Evolutionary conservation across 2,888 invertebrate genomes (phyloP), one percentile per base, ranked within the genome.

Genomic region (Baronia brevicornis): DNA sequence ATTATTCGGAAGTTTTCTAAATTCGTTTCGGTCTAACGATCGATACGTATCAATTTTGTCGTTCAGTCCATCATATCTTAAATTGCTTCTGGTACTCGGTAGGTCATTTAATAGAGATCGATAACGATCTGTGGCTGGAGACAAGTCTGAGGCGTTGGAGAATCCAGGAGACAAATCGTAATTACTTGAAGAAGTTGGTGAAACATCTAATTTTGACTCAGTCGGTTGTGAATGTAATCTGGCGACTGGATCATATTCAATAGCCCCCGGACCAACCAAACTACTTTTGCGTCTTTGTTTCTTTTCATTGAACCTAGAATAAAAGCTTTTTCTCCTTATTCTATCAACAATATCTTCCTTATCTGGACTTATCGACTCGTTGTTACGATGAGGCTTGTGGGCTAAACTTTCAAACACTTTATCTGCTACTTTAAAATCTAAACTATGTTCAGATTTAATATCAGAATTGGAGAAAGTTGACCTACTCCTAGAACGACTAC

Each of bases 261-360:
- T 64, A 5, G 87, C 87, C 23, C 85, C 80, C 4, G 90, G 88
- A 8, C 88, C 88, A 5, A 90, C 89, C 44, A 91, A 73, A 48
- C 86, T 90, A 51, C 89, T 89, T 54, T 90, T 90, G 42, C 91
- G 85, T 38, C 89, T 85, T 44, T 88, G 88, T 53, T 92, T 92
- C 61, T 92, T 90, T 58, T 95, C 94, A 62, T 96, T 95, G 63
- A 96, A 96, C 46, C 95, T 86, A 6, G 92, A 90, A 61, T 95
- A 96, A 73, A 94, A 96, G 65, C 95, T 95, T 65, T 95, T 94
- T 15, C 96, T 87, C 48, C 93, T 87, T 52, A 96, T 96, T 52
- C 96, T 87, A 57, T 96, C 96, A 29, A 91, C 90, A 21, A 96
- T 90, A 37, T 93, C 94, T 57, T 93, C 93, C 41, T 72, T 73